phyloP scores from a whole-genome alignment of 2,888 invertebrate species.

The Clanis bilineata region DNA sequence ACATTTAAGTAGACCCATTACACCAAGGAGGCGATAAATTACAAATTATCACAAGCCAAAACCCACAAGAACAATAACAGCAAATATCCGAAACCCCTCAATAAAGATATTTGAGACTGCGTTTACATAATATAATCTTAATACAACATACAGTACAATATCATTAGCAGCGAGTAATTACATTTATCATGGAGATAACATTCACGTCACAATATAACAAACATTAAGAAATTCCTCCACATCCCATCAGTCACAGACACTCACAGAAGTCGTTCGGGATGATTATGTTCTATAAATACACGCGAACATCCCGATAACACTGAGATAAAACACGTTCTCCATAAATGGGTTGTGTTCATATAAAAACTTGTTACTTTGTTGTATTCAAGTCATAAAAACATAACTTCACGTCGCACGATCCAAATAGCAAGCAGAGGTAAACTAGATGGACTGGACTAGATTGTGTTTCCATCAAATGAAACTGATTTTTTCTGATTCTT shows the following conservation, averaged over 20 bases:
- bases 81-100: too few relatives aligned
- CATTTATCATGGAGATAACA: neutral
- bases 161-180: neutral
- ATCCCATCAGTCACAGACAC: neutral
- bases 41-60: too few relatives aligned
- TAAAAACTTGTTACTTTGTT: neutral
- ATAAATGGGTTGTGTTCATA: neutral
- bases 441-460: neutral
- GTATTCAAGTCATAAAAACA: too few relatives aligned
- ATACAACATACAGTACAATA: neutral
- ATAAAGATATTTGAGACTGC: neutral
- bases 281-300: constrained; percentile 1
- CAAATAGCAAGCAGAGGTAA: too few relatives aligned
- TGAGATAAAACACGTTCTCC: constrained; percentile 2
- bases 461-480: too few relatives aligned
- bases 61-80: too few relatives aligned
- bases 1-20: too few relatives aligned
- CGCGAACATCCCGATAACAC: neutral
- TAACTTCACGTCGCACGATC: too few relatives aligned
- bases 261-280: neutral
- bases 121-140: neutral
- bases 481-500: too few relatives aligned
- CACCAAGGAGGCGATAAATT: too few relatives aligned
- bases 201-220: neutral
- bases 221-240: neutral